These are phyloP conservation scores for Mobula hypostoma DNA, from an alignment of 2,113 vertebrate genomes.

Conservation along the genomic window DNA sequence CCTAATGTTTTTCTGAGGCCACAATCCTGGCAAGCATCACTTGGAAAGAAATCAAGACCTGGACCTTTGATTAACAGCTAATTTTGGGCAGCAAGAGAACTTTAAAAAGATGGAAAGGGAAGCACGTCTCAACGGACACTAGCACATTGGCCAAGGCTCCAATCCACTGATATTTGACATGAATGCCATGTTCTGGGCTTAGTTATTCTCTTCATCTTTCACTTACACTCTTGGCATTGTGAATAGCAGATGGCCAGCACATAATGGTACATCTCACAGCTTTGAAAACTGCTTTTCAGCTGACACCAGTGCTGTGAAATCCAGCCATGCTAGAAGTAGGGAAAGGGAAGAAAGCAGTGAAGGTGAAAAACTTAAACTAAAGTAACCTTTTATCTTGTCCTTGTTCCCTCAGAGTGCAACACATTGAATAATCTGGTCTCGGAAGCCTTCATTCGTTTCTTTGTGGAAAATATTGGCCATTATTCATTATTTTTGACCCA, in stretches of 20 bases:
- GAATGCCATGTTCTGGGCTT: not conserved
- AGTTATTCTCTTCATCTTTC: not conserved
- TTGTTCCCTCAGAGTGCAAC: constrained; percentile 76
- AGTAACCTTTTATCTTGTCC: not conserved
- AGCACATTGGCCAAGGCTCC: not conserved
- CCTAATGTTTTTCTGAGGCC: not conserved
- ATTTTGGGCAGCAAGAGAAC: not conserved
- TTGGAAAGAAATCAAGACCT: not conserved
- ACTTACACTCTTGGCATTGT: not conserved
- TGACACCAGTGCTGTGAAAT: not conserved
- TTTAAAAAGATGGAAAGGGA: not conserved
- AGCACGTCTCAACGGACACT: not conserved
- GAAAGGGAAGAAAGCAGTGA: not conserved
- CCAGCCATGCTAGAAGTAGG: not conserved
- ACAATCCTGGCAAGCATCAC: not conserved
- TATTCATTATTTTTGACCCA: constrained; percentile 93
- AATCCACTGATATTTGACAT: not conserved
- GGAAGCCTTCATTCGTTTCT: constrained; percentile 96
- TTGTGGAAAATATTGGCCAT: constrained; percentile 93
- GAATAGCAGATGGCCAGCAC: not conserved
- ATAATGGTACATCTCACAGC: not conserved
- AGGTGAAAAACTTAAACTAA: not conserved
- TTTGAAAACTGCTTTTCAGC: not conserved
- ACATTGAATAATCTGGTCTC: constrained; percentile 90
- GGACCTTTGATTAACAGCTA: not conserved